Base-by-base conservation (phyloP, 1,140 invertebrate genomes). In the Solenopsis invicta region DNA sequence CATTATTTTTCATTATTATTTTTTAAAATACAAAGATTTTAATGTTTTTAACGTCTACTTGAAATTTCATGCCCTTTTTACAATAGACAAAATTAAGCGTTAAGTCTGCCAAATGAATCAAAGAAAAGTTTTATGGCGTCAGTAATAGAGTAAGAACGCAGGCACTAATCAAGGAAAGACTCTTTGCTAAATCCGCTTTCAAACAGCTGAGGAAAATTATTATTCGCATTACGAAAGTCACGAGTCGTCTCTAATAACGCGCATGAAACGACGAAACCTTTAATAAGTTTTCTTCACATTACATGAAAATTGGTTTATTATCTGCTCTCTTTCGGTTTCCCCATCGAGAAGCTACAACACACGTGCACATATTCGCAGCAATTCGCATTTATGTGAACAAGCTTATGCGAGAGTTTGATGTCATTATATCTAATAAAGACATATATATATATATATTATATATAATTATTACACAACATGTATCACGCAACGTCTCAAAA, bases 261-360 rank as follows among this genome's bases (percentile, higher is more conserved):
- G 29, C 54, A 62, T 21, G 56, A 75, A 74, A 84, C 54, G 67
- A 74, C 80, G 67, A 45, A 74, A 74, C 54, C 80, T 84, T 84
- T 84, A 84, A 84, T 56, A 74, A 84, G 80, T 84, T 84, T 84
- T 67, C 41, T 81, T 34, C 59, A 64, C 12, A 72, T 87, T 82
- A 88, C 86, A 82, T 62, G 82, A 86, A 89, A 91, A 91, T 91
- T 91, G 89, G 86, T 90, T 88, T 89, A 84, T 91, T 90, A 91
- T 85, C 71, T 87, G 75, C 72, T 61, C 78, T 84, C 80, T 90
- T 85, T 87, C 72, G 78, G 71, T 85, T 72, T 80, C 62, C n/a
- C 37, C 85, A 54, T 87, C 52, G 52, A 52, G 54, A 75, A 45
- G 50, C 24, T 54, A 10, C 48, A 45, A 37, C 13, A 75, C 61